Evolutionary conservation across 2,113 vertebrate genomes (phyloP).

Genomic region (Baryphthengus martii): DNA sequence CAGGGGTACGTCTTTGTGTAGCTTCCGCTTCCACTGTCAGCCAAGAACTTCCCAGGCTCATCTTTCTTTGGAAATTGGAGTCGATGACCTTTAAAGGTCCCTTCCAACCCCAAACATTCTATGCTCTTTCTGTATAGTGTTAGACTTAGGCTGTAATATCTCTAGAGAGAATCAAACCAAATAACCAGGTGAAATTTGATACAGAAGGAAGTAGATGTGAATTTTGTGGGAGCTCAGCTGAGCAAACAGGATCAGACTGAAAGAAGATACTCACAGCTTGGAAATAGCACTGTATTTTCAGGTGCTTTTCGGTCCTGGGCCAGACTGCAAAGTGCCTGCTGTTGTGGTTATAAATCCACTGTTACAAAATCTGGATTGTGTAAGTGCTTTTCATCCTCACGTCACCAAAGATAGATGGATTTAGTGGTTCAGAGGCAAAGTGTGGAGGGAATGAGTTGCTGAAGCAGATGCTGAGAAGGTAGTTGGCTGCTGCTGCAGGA

Average conservation of each 20-base stretch:
- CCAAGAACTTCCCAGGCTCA: neutral
- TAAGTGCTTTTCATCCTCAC: neutral
- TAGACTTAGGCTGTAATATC: accelerated
- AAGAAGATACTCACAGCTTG: neutral
- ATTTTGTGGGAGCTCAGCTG: neutral
- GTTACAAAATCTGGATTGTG: neutral
- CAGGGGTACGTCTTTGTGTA: accelerated
- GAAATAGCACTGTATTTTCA: neutral
- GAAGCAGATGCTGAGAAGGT: neutral
- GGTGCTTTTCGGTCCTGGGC: neutral
- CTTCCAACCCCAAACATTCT: no score
- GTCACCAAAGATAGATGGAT: neutral
- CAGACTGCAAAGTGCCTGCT: neutral
- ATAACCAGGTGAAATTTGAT: neutral
- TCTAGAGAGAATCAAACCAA: neutral
- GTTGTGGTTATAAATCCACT: neutral
- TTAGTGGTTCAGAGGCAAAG: neutral
- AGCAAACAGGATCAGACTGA: neutral
- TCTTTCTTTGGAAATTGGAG: neutral
- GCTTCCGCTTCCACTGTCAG: neutral
- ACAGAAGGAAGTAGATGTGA: accelerated
- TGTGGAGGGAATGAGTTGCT: neutral
- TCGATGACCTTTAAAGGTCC: neutral
- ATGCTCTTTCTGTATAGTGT: neutral
- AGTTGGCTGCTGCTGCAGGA: neutral